A percentile compares a stretch with the other conserved stretches of the same genome.
These are phyloP conservation scores for Saccostrea glomerata DNA, from an alignment of 1,140 invertebrate genomes.

Conservation along the genomic window DNA sequence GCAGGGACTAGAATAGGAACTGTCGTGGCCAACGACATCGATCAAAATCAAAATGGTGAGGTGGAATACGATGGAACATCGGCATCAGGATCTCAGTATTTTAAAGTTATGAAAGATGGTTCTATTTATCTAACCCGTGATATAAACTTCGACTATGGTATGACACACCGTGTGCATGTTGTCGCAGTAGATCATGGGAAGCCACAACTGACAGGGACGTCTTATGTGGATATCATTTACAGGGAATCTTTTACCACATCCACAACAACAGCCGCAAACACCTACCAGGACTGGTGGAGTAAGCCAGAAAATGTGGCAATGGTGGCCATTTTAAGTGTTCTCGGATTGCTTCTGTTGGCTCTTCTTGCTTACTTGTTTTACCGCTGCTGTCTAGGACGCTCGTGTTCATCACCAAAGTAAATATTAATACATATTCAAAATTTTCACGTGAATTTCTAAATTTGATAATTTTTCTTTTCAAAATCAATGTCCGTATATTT, in stretches of 20 bases:
- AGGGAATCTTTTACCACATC: slow-evolving; percentile 44
- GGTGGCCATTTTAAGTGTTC: slow-evolving; percentile 36
- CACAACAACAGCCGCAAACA: slow-evolving; percentile 30
- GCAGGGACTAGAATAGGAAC: slow-evolving; percentile 32
- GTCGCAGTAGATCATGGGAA: slow-evolving; percentile 44
- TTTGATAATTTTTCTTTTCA: too few relatives aligned
- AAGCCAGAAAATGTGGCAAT: slow-evolving; percentile 49
- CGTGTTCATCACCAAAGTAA: slow-evolving; percentile 16
- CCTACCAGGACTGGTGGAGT: slow-evolving; percentile 37
- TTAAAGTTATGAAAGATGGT: slow-evolving; percentile 42
- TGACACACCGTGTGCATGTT: slow-evolving; percentile 43
- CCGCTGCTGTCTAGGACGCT: slow-evolving; percentile 10
- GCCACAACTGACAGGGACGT: slow-evolving; percentile 45
- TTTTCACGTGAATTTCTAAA: too few relatives aligned
- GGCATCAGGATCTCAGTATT: slow-evolving; percentile 40
- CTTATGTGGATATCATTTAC: slow-evolving; percentile 47
- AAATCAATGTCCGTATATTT: too few relatives aligned
- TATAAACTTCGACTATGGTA: slow-evolving; percentile 43
- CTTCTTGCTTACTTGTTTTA: slow-evolving; percentile 43
- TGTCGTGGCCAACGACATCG: slow-evolving; percentile 40
- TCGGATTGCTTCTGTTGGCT: slow-evolving; percentile 43
- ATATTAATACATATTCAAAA: neutral
- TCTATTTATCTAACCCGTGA: neutral
- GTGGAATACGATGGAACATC: slow-evolving; percentile 46
- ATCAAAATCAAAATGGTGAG: slow-evolving; percentile 41